A percentile compares a stretch with the other conserved stretches of the same genome.
Evolutionary conservation across 2,113 vertebrate species (phyloP).

Genomic region (Ardeotis arabs): DNA sequence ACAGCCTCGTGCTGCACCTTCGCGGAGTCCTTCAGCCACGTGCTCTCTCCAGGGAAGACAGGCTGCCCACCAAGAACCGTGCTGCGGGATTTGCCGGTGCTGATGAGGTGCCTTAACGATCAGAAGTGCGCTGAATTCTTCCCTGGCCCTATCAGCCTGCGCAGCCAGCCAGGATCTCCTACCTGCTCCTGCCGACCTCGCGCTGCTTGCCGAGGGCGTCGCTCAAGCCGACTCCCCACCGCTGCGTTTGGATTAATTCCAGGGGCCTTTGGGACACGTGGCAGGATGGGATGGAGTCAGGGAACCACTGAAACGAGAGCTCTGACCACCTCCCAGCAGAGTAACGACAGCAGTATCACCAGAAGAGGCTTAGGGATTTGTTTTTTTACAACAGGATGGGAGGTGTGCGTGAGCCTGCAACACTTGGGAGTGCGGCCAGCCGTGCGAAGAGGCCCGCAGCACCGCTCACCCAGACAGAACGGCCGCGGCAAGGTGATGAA

Average conservation of each 20-base stretch:
- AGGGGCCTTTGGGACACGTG: background rate
- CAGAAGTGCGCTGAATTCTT: constrained; percentile 56
- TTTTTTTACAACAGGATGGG: background rate
- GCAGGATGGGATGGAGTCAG: background rate
- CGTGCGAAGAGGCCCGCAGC: no score
- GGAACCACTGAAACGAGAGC: background rate
- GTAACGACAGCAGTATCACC: background rate
- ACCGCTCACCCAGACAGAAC: no score
- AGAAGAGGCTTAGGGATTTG: background rate
- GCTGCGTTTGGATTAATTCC: background rate
- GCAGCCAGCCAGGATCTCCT: background rate
- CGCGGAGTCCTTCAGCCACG: background rate
- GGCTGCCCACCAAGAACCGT: constrained; percentile 19
- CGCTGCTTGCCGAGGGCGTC: constrained; percentile 26
- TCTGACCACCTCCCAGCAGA: background rate
- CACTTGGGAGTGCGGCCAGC: no score
- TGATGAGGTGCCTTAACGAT: constrained; percentile 54
- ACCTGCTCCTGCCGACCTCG: constrained; percentile 2
- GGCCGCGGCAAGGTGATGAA: no score
- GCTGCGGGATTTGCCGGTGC: constrained; percentile 38
- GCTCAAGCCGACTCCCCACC: background rate
- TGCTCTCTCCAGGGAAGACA: constrained; percentile 23
- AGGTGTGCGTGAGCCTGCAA: no score
- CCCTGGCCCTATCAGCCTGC: constrained; percentile 25
- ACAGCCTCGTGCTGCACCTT: background rate